Conservation (phyloP, 1,140 invertebrate genomes). For the Drosophila hydei region DNA sequence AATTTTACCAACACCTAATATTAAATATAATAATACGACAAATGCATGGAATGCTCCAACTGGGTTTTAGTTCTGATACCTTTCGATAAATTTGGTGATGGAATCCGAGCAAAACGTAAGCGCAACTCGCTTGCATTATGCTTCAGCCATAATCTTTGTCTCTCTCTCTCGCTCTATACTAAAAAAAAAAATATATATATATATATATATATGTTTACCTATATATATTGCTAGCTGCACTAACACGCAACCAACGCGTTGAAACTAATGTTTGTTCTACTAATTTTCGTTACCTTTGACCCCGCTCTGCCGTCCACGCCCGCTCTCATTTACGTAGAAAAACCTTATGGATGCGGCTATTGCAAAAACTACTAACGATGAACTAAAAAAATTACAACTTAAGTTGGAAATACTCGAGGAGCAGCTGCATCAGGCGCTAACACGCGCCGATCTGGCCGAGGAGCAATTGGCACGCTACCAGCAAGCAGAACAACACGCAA, state of each 20-base stretch:
- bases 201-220: not conserved
- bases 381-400: slow-evolving; percentile 83
- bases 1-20: slow-evolving; percentile 7
- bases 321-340: slow-evolving; percentile 75
- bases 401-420: slow-evolving; percentile 83
- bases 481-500: slow-evolving; percentile 32
- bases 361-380: slow-evolving; percentile 83
- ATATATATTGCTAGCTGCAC: slow-evolving; percentile 25
- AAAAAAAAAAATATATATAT: no score
- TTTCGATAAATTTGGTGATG: slow-evolving; percentile 38
- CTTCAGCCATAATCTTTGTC: slow-evolving; percentile 16
- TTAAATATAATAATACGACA: slow-evolving; percentile 5
- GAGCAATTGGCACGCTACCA: slow-evolving; percentile 63
- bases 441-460: slow-evolving; percentile 75
- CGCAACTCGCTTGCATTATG: slow-evolving; percentile 55
- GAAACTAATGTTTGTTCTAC: slow-evolving; percentile 66
- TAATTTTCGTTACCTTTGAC: slow-evolving; percentile 51
- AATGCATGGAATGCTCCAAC: slow-evolving; percentile 50
- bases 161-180: not conserved
- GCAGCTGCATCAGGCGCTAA: slow-evolving; percentile 66
- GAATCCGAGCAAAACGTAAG: slow-evolving; percentile 56
- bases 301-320: slow-evolving; percentile 31
- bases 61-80: slow-evolving; percentile 29
- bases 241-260: slow-evolving; percentile 47
- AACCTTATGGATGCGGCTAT: slow-evolving; percentile 82